Evolutionary conservation across 1,140 invertebrate genomes (phyloP).

Genomic region (Bombus soroeensis): DNA sequence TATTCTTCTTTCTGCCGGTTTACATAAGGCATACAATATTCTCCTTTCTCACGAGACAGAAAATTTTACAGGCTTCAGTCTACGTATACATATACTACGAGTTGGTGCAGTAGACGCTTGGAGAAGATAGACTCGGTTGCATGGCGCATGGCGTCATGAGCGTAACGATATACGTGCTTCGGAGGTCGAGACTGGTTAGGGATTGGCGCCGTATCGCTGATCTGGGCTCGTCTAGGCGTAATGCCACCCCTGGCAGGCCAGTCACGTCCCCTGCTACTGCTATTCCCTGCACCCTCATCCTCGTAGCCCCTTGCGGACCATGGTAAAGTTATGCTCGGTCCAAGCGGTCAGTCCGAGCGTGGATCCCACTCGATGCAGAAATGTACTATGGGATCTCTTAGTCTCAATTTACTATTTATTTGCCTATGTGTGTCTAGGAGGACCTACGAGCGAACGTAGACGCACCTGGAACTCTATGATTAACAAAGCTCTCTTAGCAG

Average conservation of each 20-base stretch:
- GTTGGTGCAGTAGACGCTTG: constrained; percentile 44
- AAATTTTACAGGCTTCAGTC: constrained; percentile 27
- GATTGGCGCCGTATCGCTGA: constrained; percentile 79
- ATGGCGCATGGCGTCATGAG: constrained; percentile 72
- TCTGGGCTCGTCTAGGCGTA: constrained; percentile 76
- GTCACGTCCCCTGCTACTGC: constrained; percentile 76
- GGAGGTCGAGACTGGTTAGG: constrained; percentile 72
- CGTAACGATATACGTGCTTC: constrained; percentile 78
- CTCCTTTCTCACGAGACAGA: constrained; percentile 33
- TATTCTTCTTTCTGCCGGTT: neutral
- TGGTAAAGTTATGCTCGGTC: constrained; percentile 62
- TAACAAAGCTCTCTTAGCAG: neutral
- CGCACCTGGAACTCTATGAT: neutral
- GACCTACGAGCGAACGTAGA: too few species aligned
- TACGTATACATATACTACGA: constrained; percentile 30
- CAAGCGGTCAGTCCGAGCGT: constrained; percentile 54
- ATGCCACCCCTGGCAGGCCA: constrained; percentile 76
- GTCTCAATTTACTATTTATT: constrained; percentile 73
- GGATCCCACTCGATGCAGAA: constrained; percentile 48
- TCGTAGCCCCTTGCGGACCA: constrained; percentile 64
- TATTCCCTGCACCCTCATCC: constrained; percentile 70
- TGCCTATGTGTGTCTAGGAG: neutral
- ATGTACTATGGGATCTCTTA: constrained; percentile 58
- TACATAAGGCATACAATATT: constrained; percentile 1
- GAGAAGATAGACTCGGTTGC: constrained; percentile 65